Evolutionary conservation across 1,140 invertebrate species (phyloP).

Genomic region (Plutomurus gul): DNA sequence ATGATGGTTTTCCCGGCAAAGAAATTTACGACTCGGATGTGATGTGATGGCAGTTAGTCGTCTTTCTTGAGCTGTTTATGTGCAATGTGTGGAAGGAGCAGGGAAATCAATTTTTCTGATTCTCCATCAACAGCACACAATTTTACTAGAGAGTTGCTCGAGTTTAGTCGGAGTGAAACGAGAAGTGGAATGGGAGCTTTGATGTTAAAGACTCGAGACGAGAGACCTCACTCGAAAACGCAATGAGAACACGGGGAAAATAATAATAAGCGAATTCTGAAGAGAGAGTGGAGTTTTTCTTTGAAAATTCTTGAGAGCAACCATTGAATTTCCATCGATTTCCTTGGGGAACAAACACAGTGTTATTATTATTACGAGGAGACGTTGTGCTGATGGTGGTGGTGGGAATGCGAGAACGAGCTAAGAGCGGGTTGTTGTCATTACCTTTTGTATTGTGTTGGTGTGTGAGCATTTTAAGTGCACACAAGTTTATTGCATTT

Average conservation of each 20-base stretch:
- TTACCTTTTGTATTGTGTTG: neutral
- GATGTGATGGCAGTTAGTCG: constrained; percentile 25
- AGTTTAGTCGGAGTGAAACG: neutral
- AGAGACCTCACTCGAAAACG: neutral
- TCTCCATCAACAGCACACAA: neutral
- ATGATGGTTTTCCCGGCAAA: neutral
- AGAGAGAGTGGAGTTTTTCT: neutral
- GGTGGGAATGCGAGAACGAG: too few relatives aligned
- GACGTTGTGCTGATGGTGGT: too few relatives aligned
- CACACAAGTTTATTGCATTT: constrained; percentile 17
- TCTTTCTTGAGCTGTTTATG: constrained; percentile 16
- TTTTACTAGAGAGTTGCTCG: neutral
- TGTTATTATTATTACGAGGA: too few relatives aligned
- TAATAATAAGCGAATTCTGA: constrained; percentile 9
- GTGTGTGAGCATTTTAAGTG: constrained; percentile 6
- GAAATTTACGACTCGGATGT: constrained; percentile 26
- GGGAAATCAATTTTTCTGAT: constrained; percentile 27
- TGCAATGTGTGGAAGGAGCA: constrained; percentile 23
- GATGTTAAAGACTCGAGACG: neutral
- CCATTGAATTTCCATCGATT: neutral
- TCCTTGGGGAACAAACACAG: too few relatives aligned
- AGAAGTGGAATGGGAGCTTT: neutral
- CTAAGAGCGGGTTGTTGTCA: too few relatives aligned
- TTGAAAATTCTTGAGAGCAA: constrained; percentile 8
- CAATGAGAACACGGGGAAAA: too few relatives aligned